These are phyloP conservation scores for Caretta caretta DNA, from an alignment of 2,113 vertebrate species.

Conservation along the genomic window DNA sequence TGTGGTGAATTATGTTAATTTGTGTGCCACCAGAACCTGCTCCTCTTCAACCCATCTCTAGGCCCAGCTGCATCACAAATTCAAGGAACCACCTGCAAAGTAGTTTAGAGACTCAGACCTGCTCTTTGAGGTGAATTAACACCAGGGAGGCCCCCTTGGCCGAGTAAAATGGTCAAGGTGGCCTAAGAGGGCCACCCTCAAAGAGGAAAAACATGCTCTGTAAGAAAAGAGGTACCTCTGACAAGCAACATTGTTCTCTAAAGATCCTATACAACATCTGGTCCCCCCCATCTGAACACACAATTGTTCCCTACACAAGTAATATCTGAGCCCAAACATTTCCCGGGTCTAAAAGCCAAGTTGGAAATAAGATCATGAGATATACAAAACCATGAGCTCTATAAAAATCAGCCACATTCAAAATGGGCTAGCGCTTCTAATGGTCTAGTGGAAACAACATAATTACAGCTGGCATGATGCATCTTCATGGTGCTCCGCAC, in stretches of 20 bases:
- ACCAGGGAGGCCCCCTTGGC: slow-evolving; percentile 11
- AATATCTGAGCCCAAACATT: not conserved
- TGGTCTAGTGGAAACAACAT: not conserved
- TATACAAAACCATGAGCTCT: not conserved
- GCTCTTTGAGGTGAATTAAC: slow-evolving; percentile 70
- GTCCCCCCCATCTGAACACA: not conserved
- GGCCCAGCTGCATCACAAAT: slow-evolving; percentile 69
- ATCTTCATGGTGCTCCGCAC: not conserved
- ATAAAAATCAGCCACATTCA: fast-evolving
- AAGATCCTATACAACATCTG: fast-evolving
- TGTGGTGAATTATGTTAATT: slow-evolving; percentile 68
- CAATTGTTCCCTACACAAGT: not conserved
- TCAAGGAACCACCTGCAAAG: slow-evolving; percentile 73
- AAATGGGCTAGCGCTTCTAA: not conserved
- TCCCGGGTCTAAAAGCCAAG: not conserved
- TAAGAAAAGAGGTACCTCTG: not conserved
- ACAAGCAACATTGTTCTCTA: slow-evolving; percentile 3
- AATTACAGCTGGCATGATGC: not conserved
- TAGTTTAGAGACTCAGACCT: slow-evolving; percentile 69
- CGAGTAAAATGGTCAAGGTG: slow-evolving; percentile 41
- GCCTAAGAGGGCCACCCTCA: slow-evolving; percentile 57
- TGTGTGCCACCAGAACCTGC: slow-evolving; percentile 65
- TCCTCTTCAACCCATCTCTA: not conserved
- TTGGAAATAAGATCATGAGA: not conserved
- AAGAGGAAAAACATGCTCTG: slow-evolving; percentile 6